Percentiles rank a stretch among this genome's conserved stretches.
phyloP scores from a whole-genome alignment of 2,888 invertebrate genomes.

The Dexiosoma caninum region DNA sequence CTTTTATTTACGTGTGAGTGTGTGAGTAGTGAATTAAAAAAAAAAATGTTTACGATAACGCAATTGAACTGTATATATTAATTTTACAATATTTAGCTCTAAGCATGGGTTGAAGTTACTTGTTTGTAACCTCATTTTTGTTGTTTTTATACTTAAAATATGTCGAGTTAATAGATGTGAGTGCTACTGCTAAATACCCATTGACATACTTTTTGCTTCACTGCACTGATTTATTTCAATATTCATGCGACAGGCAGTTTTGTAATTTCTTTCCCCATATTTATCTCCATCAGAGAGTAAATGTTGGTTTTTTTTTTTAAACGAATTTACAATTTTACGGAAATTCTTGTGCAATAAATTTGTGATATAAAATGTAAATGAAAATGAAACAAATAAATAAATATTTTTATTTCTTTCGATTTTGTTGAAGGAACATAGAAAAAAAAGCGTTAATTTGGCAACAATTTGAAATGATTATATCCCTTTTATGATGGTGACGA shows the following conservation, averaged over 20 bases:
- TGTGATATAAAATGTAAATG: background rate
- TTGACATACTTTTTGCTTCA: constrained; percentile 23
- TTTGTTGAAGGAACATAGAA: background rate
- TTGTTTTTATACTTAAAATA: background rate
- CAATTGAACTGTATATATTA: no score
- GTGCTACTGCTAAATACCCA: background rate
- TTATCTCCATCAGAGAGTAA: background rate
- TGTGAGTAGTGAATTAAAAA: no score
- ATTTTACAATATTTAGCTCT: no score
- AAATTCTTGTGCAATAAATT: constrained; percentile 1
- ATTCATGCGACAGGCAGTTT: background rate
- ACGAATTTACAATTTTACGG: background rate
- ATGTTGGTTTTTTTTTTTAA: background rate
- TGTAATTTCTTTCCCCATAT: background rate
- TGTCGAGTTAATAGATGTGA: background rate
- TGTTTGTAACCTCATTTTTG: background rate
- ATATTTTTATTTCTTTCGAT: background rate
- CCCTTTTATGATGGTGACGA: background rate
- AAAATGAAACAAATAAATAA: background rate
- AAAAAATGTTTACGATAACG: no score
- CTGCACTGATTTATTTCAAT: constrained; percentile 15
- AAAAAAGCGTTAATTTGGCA: background rate
- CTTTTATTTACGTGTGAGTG: no score
- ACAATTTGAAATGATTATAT: background rate
- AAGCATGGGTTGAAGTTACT: background rate